Evolutionary conservation across 2,113 vertebrate species (phyloP), one percentile per base, ranked within the genome.

Genomic region (Elanus axillaris): DNA sequence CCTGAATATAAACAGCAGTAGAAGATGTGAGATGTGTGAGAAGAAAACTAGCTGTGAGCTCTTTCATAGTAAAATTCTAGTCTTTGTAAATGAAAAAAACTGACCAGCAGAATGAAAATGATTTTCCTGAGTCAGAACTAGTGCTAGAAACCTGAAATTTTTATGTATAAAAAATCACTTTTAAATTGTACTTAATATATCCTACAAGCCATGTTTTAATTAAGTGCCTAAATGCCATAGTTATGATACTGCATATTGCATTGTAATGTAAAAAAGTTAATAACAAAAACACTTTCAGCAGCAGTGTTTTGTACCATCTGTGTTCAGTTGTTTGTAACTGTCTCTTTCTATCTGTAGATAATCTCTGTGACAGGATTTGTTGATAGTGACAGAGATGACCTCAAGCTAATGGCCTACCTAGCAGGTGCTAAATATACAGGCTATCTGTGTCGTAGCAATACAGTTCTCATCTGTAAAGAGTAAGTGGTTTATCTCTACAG

Each of bases 401-500:
- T 99, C 77, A 99, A 99, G 96, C 92, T 99, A 53, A 99, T 99
- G 99, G 98, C 99, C 6, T 99, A 99, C 95, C 96, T 99, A 89
- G 98, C 99, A 16, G 99, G 99, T 15, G 99, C 99, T 95, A 98
- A 99, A 38, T 99, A 99, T 93, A 99, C 99, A 0, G 99, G 99
- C 45, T 99, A 99, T 79, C 97, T 99, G 55, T 99, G 99, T 82
- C 99, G 99, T 74, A 99, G 99, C 95, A 99, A 99, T 97, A 99
- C 99, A 0, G 99, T 99, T 47, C 99, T 99, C 98, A 99, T 99
- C 98, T 99, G 99, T 78, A 99, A 99, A 98, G 99, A 99, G 99
- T 99, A 98, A 98, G 99, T 89, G 23, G 5, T 27, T 58, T 38
- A 11, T 27, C n/a, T 42, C 23, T 22, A 10, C 21, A 29, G 4